A percentile compares a stretch with the other conserved stretches of the same genome.
phyloP scores from a whole-genome alignment of 2,888 invertebrate genomes.

The Agelastica alni region DNA sequence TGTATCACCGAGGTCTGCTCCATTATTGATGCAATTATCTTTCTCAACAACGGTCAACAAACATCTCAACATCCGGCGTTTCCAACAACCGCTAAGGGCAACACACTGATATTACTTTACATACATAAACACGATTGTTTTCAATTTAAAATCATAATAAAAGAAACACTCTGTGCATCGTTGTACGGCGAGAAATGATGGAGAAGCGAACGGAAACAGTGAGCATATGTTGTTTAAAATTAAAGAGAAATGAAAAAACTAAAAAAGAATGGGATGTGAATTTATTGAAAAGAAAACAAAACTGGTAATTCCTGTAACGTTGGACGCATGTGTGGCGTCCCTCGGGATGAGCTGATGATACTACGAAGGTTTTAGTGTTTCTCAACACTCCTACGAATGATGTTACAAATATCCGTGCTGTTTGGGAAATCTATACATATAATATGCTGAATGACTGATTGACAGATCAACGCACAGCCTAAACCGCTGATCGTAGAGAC shows the following conservation, averaged over 20 bases:
- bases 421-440: no score
- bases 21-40: constrained; percentile 1
- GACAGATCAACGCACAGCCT: no score
- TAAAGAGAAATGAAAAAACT: constrained; percentile 6
- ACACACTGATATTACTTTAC: neutral
- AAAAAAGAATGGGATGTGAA: constrained; percentile 6
- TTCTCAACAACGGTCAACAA: constrained; percentile 2
- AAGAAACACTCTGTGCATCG: constrained; percentile 13
- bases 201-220: constrained; percentile 11
- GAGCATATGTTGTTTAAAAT: constrained; percentile 14
- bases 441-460: no score
- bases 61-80: constrained; percentile 5
- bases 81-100: constrained; percentile 2
- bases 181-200: constrained; percentile 5
- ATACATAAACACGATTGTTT: constrained; percentile 16
- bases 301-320: no score
- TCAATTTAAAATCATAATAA: constrained; percentile 14
- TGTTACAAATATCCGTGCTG: no score
- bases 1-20: no score
- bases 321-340: no score
- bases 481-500: no score
- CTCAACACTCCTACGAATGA: no score
- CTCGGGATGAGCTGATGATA: no score
- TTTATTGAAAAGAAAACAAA: constrained; percentile 1
- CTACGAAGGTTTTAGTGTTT: no score